A percentile compares a stretch with the other conserved stretches of the same genome.
phyloP scores from a whole-genome alignment of 2,888 invertebrate species.

The Cheilosia pagana region DNA sequence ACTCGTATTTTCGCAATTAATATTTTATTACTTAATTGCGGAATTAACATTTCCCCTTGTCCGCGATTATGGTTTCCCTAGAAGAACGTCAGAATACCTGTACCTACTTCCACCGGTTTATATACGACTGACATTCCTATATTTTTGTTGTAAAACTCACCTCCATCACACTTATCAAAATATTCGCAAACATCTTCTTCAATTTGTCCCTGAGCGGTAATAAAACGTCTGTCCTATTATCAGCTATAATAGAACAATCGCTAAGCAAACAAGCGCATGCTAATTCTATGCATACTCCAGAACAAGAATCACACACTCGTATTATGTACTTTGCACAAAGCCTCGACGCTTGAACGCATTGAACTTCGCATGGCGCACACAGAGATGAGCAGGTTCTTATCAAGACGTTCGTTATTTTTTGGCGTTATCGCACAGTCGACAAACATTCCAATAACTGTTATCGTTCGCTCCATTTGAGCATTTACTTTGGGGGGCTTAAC shows the following conservation, averaged over 20 bases:
- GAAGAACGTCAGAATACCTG: neutral
- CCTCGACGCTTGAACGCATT: slow-evolving; percentile 6
- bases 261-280: slow-evolving; percentile 27
- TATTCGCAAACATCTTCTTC: slow-evolving; percentile 11
- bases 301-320: neutral
- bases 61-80: neutral
- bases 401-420: slow-evolving; percentile 6
- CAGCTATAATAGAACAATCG: slow-evolving; percentile 1
- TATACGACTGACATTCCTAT: neutral
- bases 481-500: neutral
- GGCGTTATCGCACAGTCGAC: slow-evolving; percentile 20
- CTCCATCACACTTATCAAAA: neutral
- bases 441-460: slow-evolving; percentile 30
- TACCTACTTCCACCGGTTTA: too few relatives aligned
- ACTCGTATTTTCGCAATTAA: neutral
- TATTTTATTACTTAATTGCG: neutral
- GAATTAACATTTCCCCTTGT: neutral
- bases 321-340: neutral
- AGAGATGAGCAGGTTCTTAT: neutral
- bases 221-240: slow-evolving; percentile 10
- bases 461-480: neutral
- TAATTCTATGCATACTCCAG: slow-evolving; percentile 4
- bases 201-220: slow-evolving; percentile 30
- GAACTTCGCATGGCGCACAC: slow-evolving; percentile 30
- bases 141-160: neutral